A percentile compares a stretch with the other conserved stretches of the same genome.
These are phyloP conservation scores for Strix occidentalis DNA, from an alignment of 2,797 vertebrate species.

Conservation along the genomic window DNA sequence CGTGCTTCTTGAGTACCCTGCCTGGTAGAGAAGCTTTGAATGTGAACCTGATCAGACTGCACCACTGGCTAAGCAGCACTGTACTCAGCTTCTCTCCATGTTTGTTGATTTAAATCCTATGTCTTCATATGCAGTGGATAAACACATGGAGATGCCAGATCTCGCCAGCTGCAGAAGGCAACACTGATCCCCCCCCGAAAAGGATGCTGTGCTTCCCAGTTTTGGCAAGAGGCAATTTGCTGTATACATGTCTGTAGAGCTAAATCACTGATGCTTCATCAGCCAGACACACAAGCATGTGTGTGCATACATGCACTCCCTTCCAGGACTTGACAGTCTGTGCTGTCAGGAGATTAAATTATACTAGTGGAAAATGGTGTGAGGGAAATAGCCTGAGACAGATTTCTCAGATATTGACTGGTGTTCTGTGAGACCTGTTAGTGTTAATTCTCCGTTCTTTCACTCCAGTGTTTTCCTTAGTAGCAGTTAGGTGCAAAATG, in stretches of 20 bases:
- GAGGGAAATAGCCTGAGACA: constrained; percentile 45
- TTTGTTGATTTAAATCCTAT: background rate
- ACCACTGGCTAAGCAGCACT: background rate
- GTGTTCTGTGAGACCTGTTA: background rate
- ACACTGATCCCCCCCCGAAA: background rate
- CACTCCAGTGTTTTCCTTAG: background rate
- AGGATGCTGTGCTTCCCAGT: background rate
- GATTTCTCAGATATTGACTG: background rate
- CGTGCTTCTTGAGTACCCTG: background rate
- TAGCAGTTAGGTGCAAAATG: background rate
- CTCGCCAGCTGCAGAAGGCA: background rate
- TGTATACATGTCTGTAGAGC: background rate
- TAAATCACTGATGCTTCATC: background rate
- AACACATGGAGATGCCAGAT: background rate
- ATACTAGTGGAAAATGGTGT: background rate
- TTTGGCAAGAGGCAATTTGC: background rate
- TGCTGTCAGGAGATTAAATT: constrained; percentile 40
- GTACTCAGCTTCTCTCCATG: background rate
- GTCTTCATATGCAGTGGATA: background rate
- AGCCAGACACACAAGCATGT: background rate
- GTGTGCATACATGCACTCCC: background rate
- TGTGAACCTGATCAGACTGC: background rate
- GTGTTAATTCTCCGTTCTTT: constrained; percentile 18
- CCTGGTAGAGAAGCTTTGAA: background rate
- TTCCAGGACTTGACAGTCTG: background rate